Base-by-base conservation (phyloP, 2,113 vertebrate species). In the Barnardius zonarius region DNA sequence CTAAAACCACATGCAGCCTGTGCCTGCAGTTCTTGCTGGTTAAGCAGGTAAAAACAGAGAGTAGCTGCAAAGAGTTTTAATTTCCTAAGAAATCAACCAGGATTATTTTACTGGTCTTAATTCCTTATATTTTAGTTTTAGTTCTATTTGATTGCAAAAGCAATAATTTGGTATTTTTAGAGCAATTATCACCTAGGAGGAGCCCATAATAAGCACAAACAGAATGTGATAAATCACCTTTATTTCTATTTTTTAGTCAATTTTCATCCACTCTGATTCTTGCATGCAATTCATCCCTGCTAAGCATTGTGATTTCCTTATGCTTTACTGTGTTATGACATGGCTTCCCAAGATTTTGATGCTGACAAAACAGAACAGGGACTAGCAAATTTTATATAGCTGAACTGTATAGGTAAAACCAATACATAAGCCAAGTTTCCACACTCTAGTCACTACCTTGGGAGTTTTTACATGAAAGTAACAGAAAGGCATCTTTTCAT, bases 1-100 rank as follows among this genome's bases (percentile, higher is more conserved):
- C 61, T 51, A n/a, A 74, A 35, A 43, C 0, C 13, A 5, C 30
- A 1, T 4, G 6, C 0, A 4, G 15, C 18, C 62, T 30, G 31
- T 39, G 52, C 66, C 27, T 51, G 62, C 13, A 62, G 5, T 27
- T 33, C 37, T 17, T 16, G 1, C 62, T 33, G 41, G 7, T 25
- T 76, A 27, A 66, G 90, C 61, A 64, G 39, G 52, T 33, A 12
- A 49, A 63, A 66, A 8, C 43, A 39, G 28, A 31, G 13, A 13
- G 48, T 1, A n/a, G 25, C 44, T 66, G 82, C 6, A 59, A 69
- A 85, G 16, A 37, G 25, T n/a, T 79, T 73, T 22, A 4, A 23
- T 62, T 63, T 25, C 55, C 54, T 19, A 35, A 82, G 31, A 27
- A 41, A 44, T 2, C 17, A 27, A 11, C 3, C 49, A 13, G 24